Percentiles rank a stretch among this genome's conserved stretches.
These are phyloP conservation scores for Ips typographus DNA, from an alignment of 1,140 invertebrate species.

Conservation along the genomic window DNA sequence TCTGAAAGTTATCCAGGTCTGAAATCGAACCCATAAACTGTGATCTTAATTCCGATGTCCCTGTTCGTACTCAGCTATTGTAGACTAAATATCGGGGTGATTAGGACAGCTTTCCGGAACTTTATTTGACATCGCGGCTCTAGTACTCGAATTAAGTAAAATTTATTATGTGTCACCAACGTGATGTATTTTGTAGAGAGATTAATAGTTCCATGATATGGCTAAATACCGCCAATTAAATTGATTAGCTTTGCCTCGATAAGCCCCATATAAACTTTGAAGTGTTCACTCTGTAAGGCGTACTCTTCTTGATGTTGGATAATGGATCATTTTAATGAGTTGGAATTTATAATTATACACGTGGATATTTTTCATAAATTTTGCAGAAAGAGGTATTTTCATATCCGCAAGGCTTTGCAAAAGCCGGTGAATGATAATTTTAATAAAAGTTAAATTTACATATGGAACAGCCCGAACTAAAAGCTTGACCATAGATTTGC, in stretches of 20 bases:
- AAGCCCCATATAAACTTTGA: constrained; percentile 3
- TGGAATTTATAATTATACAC: too few species aligned
- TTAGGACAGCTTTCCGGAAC: constrained; percentile 31
- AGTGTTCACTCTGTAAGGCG: not conserved
- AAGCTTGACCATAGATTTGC: not conserved
- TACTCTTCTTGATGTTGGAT: too few species aligned
- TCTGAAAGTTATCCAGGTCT: too few species aligned
- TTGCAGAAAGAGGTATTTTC: too few species aligned
- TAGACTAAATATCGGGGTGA: constrained; percentile 28
- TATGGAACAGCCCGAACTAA: not conserved
- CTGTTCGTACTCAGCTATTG: constrained; percentile 16
- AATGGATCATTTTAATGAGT: too few species aligned
- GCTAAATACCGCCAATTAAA: constrained; percentile 29
- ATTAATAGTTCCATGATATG: constrained; percentile 32
- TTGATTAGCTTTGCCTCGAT: constrained; percentile 23
- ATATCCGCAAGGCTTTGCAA: too few species aligned
- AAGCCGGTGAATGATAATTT: too few species aligned
- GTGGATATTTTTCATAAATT: too few species aligned
- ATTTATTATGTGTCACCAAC: constrained; percentile 35
- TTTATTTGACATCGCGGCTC: constrained; percentile 31
- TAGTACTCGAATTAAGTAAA: constrained; percentile 32
- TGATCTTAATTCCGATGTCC: constrained; percentile 19
- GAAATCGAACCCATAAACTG: constrained; percentile 6
- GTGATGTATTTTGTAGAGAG: constrained; percentile 36
- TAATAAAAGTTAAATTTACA: too few species aligned